phyloP scores from a whole-genome alignment of 2,797 vertebrate species.

The Sarcoramphus papa region DNA sequence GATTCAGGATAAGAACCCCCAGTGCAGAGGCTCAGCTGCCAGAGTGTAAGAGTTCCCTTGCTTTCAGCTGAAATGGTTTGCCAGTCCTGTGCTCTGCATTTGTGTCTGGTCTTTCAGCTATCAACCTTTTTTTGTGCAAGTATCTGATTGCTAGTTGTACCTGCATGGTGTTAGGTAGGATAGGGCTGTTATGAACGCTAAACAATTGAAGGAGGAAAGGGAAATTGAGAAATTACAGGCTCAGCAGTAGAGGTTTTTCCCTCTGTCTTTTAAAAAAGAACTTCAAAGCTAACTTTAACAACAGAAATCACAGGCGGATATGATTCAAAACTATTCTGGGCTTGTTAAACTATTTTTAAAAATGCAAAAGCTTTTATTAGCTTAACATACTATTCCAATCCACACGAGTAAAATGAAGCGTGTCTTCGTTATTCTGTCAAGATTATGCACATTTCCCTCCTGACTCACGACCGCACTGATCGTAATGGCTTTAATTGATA shows the following conservation, averaged over 20 bases:
- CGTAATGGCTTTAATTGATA: constrained; percentile 69
- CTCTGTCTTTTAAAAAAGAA: background rate
- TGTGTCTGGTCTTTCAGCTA: background rate
- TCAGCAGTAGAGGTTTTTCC: background rate
- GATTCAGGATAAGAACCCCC: background rate
- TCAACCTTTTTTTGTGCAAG: background rate
- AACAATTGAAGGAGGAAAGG: background rate
- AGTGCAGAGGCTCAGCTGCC: background rate
- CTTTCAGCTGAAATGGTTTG: background rate
- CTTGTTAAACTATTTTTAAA: constrained; percentile 45
- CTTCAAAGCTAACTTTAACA: background rate
- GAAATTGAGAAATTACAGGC: background rate
- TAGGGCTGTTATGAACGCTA: background rate
- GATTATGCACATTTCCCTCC: constrained; percentile 63
- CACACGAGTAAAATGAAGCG: background rate
- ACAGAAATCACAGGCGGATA: background rate
- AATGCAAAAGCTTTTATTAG: constrained; percentile 35
- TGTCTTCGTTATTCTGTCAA: constrained; percentile 40
- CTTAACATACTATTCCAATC: constrained; percentile 5
- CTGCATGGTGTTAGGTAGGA: background rate
- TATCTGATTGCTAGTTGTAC: background rate
- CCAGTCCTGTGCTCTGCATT: background rate
- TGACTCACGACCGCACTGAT: constrained; percentile 31
- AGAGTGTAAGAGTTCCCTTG: background rate
- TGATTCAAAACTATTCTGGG: constrained; percentile 27